Evolutionary conservation across 2,888 invertebrate species (phyloP), one percentile per base, ranked within the genome.

Genomic region (Himalopsyche japonica): DNA sequence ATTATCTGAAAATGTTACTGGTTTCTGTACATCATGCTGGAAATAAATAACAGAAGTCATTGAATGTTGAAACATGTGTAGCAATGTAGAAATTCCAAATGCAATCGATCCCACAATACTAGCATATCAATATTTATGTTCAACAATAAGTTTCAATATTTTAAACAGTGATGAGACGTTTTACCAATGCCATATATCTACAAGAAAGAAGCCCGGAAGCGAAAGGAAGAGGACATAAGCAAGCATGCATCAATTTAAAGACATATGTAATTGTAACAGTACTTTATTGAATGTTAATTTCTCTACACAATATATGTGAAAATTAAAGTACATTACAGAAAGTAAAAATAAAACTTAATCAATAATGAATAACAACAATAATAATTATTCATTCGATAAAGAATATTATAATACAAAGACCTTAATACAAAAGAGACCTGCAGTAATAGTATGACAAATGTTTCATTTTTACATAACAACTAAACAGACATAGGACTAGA

Each of bases 211-310:
- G 76, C 80, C 76, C 80, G 80, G 30, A 83, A 83, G 83, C 83
- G 48, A 79, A 47, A 70, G 84, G 82, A 82, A 80, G 57, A 80
- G 86, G 86, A 81, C 76, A 84, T 81, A 82, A 85, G 70, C 80
- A 27, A 57, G 77, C 86, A 85, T 86, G 86, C 86, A 81, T 47
- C 77, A 86, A 86, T 86, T 80, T 82, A 86, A 86, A 86, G 86
- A 64, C 84, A 30, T 10, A 57, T 79, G 81, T 82, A 80, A 80
- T 85, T 84, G 84, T 83, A 86, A 86, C 84, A 85, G 77, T 81
- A 48, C 48, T 85, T 85, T 82, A 84, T 84, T 84, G 79, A 79
- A 82, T 77, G 84, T 84, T 84, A 49, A 70, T 81, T 49, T 84
- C 32, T 79, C 84, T 84, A 84, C 84, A 84, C 64, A 37, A 82